These are phyloP conservation scores for Rhizoglyphus robini DNA, from an alignment of 1,140 invertebrate genomes.

Conservation along the genomic window DNA sequence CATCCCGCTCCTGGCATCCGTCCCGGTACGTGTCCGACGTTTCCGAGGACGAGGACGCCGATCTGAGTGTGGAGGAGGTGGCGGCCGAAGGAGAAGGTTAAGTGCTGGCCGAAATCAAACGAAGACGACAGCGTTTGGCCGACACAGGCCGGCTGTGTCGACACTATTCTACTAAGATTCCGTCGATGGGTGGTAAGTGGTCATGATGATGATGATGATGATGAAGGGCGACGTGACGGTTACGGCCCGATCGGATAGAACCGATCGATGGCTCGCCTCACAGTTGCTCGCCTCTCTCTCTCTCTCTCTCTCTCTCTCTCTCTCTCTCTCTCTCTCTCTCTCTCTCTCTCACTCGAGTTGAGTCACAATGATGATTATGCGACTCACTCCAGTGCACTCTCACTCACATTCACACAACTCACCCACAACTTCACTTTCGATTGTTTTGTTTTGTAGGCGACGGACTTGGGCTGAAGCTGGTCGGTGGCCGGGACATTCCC, in stretches of 20 bases:
- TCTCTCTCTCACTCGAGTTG: no score
- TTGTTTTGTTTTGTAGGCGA: conserved; percentile 28
- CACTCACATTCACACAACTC: no score
- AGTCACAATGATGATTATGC: no score
- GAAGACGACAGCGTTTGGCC: conserved; percentile 46
- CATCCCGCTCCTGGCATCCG: conserved; percentile 44
- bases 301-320: no score
- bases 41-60: conserved; percentile 30
- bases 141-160: conserved; percentile 35
- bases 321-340: no score
- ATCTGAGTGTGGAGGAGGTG: conserved; percentile 41
- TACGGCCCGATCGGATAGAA: no score
- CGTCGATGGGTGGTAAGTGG: conserved; percentile 38
- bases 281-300: no score
- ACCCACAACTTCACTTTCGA: not conserved
- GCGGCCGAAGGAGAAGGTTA: no score
- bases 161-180: conserved; percentile 38
- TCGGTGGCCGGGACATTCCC: conserved; percentile 45
- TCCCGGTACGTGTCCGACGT: conserved; percentile 36
- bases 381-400: no score
- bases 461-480: conserved; percentile 46
- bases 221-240: no score
- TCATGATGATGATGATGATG: not conserved
- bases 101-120: conserved; percentile 49
- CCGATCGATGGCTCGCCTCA: no score